Evolutionary conservation across 2,113 vertebrate species (phyloP), one percentile per base, ranked within the genome.

Genomic region (Apus apus): DNA sequence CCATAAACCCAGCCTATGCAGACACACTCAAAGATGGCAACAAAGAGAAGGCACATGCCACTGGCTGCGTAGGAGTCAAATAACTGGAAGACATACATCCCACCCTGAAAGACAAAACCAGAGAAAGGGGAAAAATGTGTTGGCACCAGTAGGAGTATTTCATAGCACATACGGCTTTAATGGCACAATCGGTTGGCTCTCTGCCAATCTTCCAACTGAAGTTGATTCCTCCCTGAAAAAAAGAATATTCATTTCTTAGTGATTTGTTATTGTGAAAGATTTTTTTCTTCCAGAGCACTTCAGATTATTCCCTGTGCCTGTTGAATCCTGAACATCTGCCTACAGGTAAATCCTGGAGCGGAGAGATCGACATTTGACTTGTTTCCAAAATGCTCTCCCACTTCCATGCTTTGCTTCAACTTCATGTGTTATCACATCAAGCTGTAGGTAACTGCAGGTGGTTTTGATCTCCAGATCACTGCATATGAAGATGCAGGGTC

Each of bases 1-100:
- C 99, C 99, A 1, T 99, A 99, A 75, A 99, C 98, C 99, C 99
- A 99, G 90, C 99, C 99, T 32, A 99, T 99, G 95, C 99, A 99
- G 97, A 99, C 97, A 71, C 99, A 99, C 97, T 99, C 99, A 89
- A 99, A 99, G 96, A 99, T 99, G 96, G 99, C 99, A 90, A 99
- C 99, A 60, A 99, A 99, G 64, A 99, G 99, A 92, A 99, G 98
- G 96, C 99, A 99, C 99, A 99, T 99, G 58, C 99, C 99, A 26
- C 99, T 99, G 95, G 99, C 99, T 7, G 99, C 99, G 1, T 99
- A 99, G 1, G 99, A 98, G 94, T 99, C 99, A 91, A 99, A 99
- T 58, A 99, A 97, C 98, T 99, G 99, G 93, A 99, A 99, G 87
- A 99, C 98, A 17, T 99, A 99, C 99, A 99, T 99, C 56, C 99